Evolutionary conservation across 2,888 invertebrate species (phyloP), one percentile per base, ranked within the genome.

Genomic region (Dryomyza anilis): DNA sequence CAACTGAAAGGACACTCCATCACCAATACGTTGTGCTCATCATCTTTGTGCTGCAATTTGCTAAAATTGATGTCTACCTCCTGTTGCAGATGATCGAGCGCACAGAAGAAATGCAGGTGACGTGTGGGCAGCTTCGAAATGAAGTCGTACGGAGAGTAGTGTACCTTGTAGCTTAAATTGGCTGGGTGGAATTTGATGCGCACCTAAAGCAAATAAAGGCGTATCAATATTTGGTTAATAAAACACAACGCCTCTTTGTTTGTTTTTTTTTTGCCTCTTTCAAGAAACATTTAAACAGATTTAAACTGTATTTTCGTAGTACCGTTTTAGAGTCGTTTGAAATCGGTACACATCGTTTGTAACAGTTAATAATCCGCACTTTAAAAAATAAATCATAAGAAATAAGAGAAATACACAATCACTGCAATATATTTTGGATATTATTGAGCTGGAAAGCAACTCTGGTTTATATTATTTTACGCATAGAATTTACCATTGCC

Each of bases 81-180:
- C 14, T 77, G 75, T 3, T 76, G 74, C 10, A 83, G 48, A 16
- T 77, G 71, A 45, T 76, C 77, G 45, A 83, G 48, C 0, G 78
- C 78, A 61, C 83, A 83, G 62, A 83, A 83, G 66, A 83, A 82
- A 65, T 83, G 83, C 65, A 81, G 73, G 45, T 75, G 74, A 0
- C 78, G 75, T 45, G 73, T 65, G 2, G 78, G 76, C 27, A 83
- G 66, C 67, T 83, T 82, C 4, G 78, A 75, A 7, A 83, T 72
- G 5, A 76, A 70, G 61, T 83, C 82, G 43, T 78, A 83, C 0
- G 81, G 78, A 50, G 74, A 74, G 64, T 76, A 78, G 2, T 72
- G 69, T 1, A 83, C 66, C 30, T 78, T 79, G 60, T 81, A 81
- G 33, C 76, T 78, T 3, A 81, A 73, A 67, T 81, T 79, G 6